These are phyloP conservation scores for Steinernema carpocapsae DNA, from an alignment of 2,888 invertebrate genomes.

Conservation along the genomic window DNA sequence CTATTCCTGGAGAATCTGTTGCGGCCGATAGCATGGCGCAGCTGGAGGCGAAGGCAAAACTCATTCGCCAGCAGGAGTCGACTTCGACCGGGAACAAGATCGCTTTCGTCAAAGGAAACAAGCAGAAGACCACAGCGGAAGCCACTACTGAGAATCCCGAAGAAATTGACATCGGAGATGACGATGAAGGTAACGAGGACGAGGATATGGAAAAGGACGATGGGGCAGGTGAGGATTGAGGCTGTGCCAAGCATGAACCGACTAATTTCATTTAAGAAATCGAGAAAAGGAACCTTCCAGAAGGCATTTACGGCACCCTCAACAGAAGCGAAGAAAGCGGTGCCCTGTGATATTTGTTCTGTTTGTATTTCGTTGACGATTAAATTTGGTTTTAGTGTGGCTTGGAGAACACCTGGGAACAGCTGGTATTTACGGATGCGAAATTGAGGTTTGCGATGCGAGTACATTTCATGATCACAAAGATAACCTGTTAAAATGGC, in stretches of 20 bases:
- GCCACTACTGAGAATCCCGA: slow-evolving; percentile 70
- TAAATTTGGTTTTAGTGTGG: slow-evolving; percentile 17
- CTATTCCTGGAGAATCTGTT: slow-evolving; percentile 76
- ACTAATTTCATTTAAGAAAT: slow-evolving; percentile 71
- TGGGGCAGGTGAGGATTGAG: not conserved
- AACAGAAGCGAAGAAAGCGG: slow-evolving; percentile 55
- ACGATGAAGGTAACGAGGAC: slow-evolving; percentile 64
- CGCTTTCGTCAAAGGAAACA: slow-evolving; percentile 77
- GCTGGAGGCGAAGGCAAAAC: slow-evolving; percentile 80
- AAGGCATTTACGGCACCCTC: slow-evolving; percentile 83
- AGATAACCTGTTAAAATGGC: no score
- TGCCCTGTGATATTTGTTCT: not conserved
- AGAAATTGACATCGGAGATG: slow-evolving; percentile 70
- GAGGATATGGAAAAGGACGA: slow-evolving; percentile 66
- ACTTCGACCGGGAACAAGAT: slow-evolving; percentile 46
- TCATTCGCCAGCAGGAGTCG: slow-evolving; percentile 56
- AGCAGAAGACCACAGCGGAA: slow-evolving; percentile 60
- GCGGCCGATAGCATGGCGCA: slow-evolving; percentile 86
- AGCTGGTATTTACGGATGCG: no score
- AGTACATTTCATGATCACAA: no score
- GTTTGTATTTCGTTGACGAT: not conserved
- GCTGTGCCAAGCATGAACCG: not conserved
- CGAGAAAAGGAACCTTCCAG: slow-evolving; percentile 84
- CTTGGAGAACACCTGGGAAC: no score
- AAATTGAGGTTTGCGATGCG: no score